Percentiles rank a stretch among this genome's conserved stretches.
These are phyloP conservation scores for Euwallacea fornicatus DNA, from an alignment of 1,140 invertebrate genomes.

Conservation along the genomic window DNA sequence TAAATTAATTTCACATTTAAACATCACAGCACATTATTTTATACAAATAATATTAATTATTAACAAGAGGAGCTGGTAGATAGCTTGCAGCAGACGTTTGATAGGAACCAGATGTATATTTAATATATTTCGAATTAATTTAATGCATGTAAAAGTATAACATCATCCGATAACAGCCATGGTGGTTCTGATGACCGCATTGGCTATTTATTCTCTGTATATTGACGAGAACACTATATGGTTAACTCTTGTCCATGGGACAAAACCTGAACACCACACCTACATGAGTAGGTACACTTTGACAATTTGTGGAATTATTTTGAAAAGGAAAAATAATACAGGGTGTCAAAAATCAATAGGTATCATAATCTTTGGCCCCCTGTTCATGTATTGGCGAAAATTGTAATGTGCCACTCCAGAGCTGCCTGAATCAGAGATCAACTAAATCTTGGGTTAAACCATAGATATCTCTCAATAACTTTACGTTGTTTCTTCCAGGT, in stretches of 20 bases:
- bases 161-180: background rate
- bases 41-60: slow-evolving; percentile 43
- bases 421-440: too few relatives aligned
- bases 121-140: background rate
- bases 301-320: background rate
- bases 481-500: too few relatives aligned
- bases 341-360: too few relatives aligned
- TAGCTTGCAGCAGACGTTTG: slow-evolving; percentile 20
- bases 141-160: slow-evolving; percentile 1
- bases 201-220: slow-evolving; percentile 12
- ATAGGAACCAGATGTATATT: slow-evolving; percentile 46
- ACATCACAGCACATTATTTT: slow-evolving; percentile 51
- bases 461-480: too few relatives aligned
- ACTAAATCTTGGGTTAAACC: too few relatives aligned
- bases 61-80: slow-evolving; percentile 44
- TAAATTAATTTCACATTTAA: slow-evolving; percentile 48
- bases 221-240: slow-evolving; percentile 18
- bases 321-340: too few relatives aligned
- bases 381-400: too few relatives aligned
- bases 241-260: slow-evolving; percentile 27
- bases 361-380: too few relatives aligned
- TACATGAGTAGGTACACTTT: slow-evolving; percentile 22
- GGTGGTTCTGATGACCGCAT: background rate
- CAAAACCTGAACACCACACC: slow-evolving; percentile 32
- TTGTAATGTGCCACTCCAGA: too few relatives aligned